Percentiles rank a stretch among this genome's conserved stretches.
Evolutionary conservation across 2,113 vertebrate genomes (phyloP).

Genomic region (Lipotes vexillifer): DNA sequence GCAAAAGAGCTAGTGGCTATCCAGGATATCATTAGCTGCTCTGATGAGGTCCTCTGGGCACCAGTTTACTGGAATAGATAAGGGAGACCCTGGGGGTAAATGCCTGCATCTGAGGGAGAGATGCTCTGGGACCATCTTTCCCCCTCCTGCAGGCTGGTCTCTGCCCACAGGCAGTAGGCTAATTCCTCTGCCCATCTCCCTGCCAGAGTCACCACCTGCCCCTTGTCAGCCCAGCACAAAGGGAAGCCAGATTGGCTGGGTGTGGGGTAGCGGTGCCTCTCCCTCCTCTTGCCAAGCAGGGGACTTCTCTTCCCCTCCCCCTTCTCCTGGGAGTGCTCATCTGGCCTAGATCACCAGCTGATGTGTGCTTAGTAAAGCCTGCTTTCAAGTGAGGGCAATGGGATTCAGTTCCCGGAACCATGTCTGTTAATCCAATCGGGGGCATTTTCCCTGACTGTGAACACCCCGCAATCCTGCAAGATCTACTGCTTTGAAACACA

Average conservation of each 20-base stretch:
- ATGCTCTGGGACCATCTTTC: too few relatives aligned
- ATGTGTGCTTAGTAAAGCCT: conserved; percentile 40
- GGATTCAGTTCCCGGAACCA: not conserved
- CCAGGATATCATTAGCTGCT: not conserved
- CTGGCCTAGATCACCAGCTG: not conserved
- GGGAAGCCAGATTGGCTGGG: conserved; percentile 44
- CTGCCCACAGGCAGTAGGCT: not conserved
- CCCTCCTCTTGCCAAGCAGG: not conserved
- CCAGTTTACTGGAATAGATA: not conserved
- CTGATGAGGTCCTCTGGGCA: not conserved
- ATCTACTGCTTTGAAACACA: not conserved
- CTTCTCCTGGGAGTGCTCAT: conserved; percentile 21
- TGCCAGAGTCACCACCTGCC: conserved; percentile 60
- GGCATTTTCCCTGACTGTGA: not conserved
- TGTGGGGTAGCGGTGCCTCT: not conserved
- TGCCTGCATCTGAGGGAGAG: not conserved
- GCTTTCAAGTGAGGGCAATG: conserved; percentile 23
- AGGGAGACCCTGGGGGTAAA: not conserved
- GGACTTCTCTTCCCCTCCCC: not conserved
- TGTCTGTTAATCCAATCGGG: not conserved
- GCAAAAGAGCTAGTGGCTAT: not conserved
- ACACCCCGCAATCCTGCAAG: not conserved
- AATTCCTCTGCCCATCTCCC: not conserved
- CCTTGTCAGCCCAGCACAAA: conserved; percentile 36
- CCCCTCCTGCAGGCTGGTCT: not conserved